A percentile compares a stretch with the other conserved stretches of the same genome.
Evolutionary conservation across 2,113 vertebrate species (phyloP).

Genomic region (Pseudopipra pipra): DNA sequence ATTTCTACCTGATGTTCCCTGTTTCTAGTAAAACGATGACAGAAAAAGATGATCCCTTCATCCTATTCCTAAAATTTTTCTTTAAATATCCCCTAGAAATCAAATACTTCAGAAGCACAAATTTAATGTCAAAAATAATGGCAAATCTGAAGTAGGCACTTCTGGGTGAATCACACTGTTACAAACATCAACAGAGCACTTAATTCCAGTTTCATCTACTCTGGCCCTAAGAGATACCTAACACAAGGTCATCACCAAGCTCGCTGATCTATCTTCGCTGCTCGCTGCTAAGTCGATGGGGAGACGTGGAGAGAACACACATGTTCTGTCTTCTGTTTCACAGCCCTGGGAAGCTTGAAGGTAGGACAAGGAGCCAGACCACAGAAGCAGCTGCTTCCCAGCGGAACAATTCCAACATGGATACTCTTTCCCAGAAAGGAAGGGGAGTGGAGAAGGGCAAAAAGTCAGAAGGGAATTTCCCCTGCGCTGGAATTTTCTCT

Average conservation of each 20-base stretch:
- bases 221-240: neutral
- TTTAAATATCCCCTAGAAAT: neutral
- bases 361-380: slow-evolving; percentile 44
- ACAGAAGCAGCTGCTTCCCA: slow-evolving; percentile 61
- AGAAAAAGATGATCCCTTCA: neutral
- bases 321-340: neutral
- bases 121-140: neutral
- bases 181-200: neutral
- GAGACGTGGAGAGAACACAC: neutral
- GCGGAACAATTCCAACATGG: slow-evolving; percentile 37
- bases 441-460: slow-evolving; percentile 14
- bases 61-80: neutral
- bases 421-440: slow-evolving; percentile 18
- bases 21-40: neutral
- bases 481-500: neutral
- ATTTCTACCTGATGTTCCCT: neutral
- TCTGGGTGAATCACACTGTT: neutral
- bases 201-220: neutral
- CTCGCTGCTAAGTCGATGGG: rapidly evolving
- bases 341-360: neutral
- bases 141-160: neutral
- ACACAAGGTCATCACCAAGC: neutral
- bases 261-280: neutral
- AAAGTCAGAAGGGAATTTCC: slow-evolving; percentile 42
- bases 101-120: neutral